Evolutionary conservation across 2,888 invertebrate genomes (phyloP), one percentile per base, ranked within the genome.

Genomic region (Cerastis leucographa): DNA sequence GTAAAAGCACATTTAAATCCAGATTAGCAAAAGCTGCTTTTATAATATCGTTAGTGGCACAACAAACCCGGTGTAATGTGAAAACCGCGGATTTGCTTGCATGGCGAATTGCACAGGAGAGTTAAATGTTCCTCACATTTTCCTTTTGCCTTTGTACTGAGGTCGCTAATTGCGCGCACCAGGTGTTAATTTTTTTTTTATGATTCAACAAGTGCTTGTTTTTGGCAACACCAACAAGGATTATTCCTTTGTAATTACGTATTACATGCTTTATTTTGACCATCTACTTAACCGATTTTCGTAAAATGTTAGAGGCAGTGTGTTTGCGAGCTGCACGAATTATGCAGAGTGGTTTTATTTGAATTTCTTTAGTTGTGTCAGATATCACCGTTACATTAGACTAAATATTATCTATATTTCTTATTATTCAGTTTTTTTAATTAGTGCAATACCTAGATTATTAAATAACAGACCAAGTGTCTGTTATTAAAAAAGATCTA

Each of bases 1-100:
- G 25, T 35, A 72, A 88, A 78, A 79, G 76, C 79, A 84, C 81
- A 81, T 84, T 89, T 84, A 87, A 76, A 83, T 75, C 80, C 75
- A 81, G 88, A 90, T 90, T 89, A 90, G 87, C 87, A 83, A 87
- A 88, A 87, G 84, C 84, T 83, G 82, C 83, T 83, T 85, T 92
- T 89, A 91, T 92, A 91, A 91, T 90, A 90, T 91, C 91, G 87
- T 93, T 93, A 93, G 90, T 89, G 90, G 85, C 71, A 85, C 85
- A 90, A 88, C 90, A 88, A 91, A 91, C 90, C 90, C 91, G 85
- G 74, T 90, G 90, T 92, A 91, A 93, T 93, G 90, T 86, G 87
- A 76, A 91, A 91, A 92, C 91, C 90, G 87, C 92, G 88, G 86
- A 90, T 90, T 90, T 88, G 87, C 87, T 88, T 85, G 80, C 83